A percentile compares a stretch with the other conserved stretches of the same genome.
Evolutionary conservation across 2,888 invertebrate species (phyloP).

Genomic region (Hemistola chrysoprasaria): DNA sequence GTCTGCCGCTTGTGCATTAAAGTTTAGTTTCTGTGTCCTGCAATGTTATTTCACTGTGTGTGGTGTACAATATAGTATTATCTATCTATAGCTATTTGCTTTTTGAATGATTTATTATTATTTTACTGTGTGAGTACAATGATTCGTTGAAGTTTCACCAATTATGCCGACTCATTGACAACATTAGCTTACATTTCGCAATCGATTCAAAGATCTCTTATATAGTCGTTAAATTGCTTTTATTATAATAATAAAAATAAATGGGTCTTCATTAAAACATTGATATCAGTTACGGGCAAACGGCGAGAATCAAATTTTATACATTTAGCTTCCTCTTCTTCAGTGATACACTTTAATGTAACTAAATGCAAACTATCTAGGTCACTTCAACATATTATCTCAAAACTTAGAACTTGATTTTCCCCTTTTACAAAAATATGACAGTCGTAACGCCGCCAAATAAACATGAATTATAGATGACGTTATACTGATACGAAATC

Average conservation of each 20-base stretch:
- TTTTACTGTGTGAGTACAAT: slow-evolving; percentile 58
- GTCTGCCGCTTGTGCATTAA: too few relatives aligned
- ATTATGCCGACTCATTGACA: slow-evolving; percentile 54
- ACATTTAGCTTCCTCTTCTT: slow-evolving; percentile 8
- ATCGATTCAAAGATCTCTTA: slow-evolving; percentile 52
- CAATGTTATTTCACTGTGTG: too few relatives aligned
- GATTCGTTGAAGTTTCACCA: slow-evolving; percentile 64
- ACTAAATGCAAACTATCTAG: slow-evolving; percentile 21
- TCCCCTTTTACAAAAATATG: slow-evolving; percentile 40
- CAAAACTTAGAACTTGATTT: slow-evolving; percentile 36
- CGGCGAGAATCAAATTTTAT: slow-evolving; percentile 35
- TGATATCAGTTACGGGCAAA: slow-evolving; percentile 29
- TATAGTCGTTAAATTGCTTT: slow-evolving; percentile 66
- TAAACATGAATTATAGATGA: slow-evolving; percentile 45
- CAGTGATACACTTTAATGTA: not conserved
- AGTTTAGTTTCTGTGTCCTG: too few relatives aligned
- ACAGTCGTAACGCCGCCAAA: slow-evolving; percentile 46
- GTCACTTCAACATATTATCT: slow-evolving; percentile 29
- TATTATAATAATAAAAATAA: slow-evolving; percentile 69
- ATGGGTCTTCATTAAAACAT: slow-evolving; percentile 54
- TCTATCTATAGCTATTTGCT: too few relatives aligned
- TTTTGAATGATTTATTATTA: too few relatives aligned
- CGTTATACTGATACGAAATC: slow-evolving; percentile 53
- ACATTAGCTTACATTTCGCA: slow-evolving; percentile 74
- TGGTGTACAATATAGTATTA: too few relatives aligned